Conservation (phyloP, 2,113 vertebrate species). For the Glaucidium brasilianum region DNA sequence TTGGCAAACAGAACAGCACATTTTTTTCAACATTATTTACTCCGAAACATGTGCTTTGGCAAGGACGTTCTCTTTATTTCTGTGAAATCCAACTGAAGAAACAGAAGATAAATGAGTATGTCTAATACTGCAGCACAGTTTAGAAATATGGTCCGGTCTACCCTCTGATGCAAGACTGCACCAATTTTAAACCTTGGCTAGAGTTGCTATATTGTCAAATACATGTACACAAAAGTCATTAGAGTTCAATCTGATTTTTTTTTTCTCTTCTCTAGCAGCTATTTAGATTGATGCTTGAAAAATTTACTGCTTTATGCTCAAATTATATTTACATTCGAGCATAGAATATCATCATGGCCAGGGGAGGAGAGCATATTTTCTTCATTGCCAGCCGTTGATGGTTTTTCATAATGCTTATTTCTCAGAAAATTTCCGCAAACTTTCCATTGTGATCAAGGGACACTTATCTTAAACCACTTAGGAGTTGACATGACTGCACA, state of each 20-base stretch:
- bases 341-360: conserved; percentile 22
- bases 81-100: conserved; percentile 38
- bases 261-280: not conserved
- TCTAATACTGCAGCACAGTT: conserved; percentile 6
- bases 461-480: conserved; percentile 33
- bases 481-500: not conserved
- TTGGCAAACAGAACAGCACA: not conserved
- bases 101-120: conserved; percentile 35
- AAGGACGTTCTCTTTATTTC: not conserved
- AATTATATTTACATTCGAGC: conserved; percentile 41
- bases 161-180: conserved; percentile 50
- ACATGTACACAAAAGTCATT: not conserved
- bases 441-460: conserved; percentile 31
- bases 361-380: not conserved
- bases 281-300: conserved; percentile 3
- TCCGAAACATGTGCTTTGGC: conserved; percentile 28
- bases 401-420: conserved; percentile 37
- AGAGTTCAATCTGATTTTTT: conserved; percentile 8
- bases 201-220: conserved; percentile 21
- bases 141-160: conserved; percentile 43
- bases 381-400: not conserved
- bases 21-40: not conserved
- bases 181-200: conserved; percentile 59
- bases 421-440: conserved; percentile 23
- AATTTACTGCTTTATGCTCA: not conserved